Evolutionary conservation across 2,113 vertebrate species (phyloP), one percentile per base, ranked within the genome.

Genomic region (Todiramphus saurophagus): DNA sequence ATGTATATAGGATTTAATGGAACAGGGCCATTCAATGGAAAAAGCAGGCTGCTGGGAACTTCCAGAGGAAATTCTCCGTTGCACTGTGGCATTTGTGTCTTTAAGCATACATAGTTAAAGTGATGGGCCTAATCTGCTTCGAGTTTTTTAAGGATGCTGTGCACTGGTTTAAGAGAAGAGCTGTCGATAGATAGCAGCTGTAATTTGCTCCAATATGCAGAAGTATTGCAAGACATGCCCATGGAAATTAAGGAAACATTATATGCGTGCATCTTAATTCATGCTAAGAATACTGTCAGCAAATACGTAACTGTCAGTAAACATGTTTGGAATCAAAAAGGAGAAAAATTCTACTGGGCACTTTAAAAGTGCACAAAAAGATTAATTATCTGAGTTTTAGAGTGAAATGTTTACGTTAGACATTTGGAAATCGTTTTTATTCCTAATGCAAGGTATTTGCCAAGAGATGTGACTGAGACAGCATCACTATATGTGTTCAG

Each of bases 401-500:
- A 89, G 41, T 33, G 37, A 96, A 95, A 82, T 79, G 95, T 84
- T 96, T 91, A 89, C 31, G 53, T 91, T 95, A 92, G 81, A 91
- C 89, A 92, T 96, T 96, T 96, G 86, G 90, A 97, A 96, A 93
- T 84, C 0, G 89, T 92, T 95, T 92, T 37, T 92, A 58, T 82
- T 91, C 62, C 58, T 83, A 94, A 94, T 19, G 86, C 79, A 87
- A 96, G 92, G 69, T 80, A 92, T 67, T 89, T 96, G 95, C 96
- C 94, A 96, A 92, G 91, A 96, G 89, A 97, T 96, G 94, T 95
- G 95, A 96, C 92, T 92, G 87, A 95, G 50, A 85, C 83, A 84
- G 74, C 86, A 95, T 89, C 95, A 91, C 91, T 96, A 14, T 89
- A 90, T 37, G 62, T 69, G 55, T 95, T 91, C 92, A 89, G 72